These are phyloP conservation scores for Caenorhabditis macrosperma DNA, from an alignment of 2,888 invertebrate species.

Conservation along the genomic window DNA sequence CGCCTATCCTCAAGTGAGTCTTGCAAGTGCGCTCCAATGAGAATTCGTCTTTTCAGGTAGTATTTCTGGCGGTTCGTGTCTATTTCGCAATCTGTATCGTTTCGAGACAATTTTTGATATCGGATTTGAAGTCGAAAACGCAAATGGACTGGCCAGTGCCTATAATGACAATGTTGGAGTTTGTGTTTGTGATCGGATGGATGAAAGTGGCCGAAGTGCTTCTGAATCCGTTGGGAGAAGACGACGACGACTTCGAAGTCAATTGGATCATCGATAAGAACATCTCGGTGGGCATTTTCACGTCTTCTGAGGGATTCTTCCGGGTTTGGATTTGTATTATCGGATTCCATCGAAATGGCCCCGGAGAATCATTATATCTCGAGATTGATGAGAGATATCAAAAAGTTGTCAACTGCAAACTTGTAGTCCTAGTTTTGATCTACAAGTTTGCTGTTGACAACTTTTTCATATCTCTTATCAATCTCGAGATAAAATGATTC, in stretches of 20 bases:
- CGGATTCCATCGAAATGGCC: too few species aligned
- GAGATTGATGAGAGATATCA: too few species aligned
- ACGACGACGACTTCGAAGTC: constrained; percentile 77
- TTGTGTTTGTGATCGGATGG: constrained; percentile 67
- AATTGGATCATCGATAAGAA: constrained; percentile 72
- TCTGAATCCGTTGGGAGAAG: constrained; percentile 78
- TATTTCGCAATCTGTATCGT: constrained; percentile 68
- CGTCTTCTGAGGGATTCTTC: too few species aligned
- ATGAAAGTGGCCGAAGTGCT: constrained; percentile 75
- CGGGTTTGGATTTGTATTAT: neutral
- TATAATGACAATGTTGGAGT: constrained; percentile 68
- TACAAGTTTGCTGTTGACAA: too few species aligned
- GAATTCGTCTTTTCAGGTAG: constrained; percentile 58
- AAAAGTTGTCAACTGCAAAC: too few species aligned
- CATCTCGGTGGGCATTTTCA: constrained; percentile 64
- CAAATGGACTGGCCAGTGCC: constrained; percentile 67
- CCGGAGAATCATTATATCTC: too few species aligned
- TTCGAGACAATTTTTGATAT: constrained; percentile 64
- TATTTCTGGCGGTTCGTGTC: constrained; percentile 68
- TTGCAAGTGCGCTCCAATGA: neutral
- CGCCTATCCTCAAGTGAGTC: constrained; percentile 65
- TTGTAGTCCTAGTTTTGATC: too few species aligned
- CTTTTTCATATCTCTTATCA: too few species aligned
- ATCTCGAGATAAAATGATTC: too few species aligned
- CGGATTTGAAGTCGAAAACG: constrained; percentile 42